Evolutionary conservation across 2,888 invertebrate genomes (phyloP), one percentile per base, ranked within the genome.

Genomic region (Xylota sylvarum): DNA sequence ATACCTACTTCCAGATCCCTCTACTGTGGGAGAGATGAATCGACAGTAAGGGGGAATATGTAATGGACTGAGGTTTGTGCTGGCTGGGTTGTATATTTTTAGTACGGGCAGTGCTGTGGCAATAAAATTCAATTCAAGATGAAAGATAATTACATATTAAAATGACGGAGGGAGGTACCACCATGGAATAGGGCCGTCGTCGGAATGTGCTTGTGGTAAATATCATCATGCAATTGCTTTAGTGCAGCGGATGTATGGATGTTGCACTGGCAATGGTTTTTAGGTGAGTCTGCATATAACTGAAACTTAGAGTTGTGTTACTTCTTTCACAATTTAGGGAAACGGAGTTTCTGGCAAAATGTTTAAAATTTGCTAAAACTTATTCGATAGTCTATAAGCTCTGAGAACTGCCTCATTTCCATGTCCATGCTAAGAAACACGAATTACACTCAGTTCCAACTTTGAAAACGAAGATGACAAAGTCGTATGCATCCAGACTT

Each of bases 111-210:
- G 82, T 64, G 67, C 82, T 82, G 50, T 46, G 69, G 86, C 69
- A 86, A 86, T 86, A 82, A 86, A 86, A 82, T 86, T 86, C 82
- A 86, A 86, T 86, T 86, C 77, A 73, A 82, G 86, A 86, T 86
- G 82, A 86, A 86, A 86, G 86, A 86, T 86, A 86, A 86, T 86
- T 86, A 86, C 77, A 86, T 86, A 82, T 86, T 86, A 86, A 86
- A 78, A 82, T 82, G 82, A 82, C 82, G 82, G 64, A 82, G 86
- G 86, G 82, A 82, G 82, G 82, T 14, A 64, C 85, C 60, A 19
- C 65, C 85, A 72, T 81, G 81, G 55, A 67, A 81, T 74, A 84
- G 80, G 80, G 84, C 74, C 80, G 84, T 70, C 56, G 58, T 43
- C 79, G 72, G 50, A 69, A 48, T 65, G 56, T 76, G 35, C 55